Evolutionary conservation across 1,140 invertebrate genomes (phyloP).

Genomic region (Parasteatoda tepidariorum): DNA sequence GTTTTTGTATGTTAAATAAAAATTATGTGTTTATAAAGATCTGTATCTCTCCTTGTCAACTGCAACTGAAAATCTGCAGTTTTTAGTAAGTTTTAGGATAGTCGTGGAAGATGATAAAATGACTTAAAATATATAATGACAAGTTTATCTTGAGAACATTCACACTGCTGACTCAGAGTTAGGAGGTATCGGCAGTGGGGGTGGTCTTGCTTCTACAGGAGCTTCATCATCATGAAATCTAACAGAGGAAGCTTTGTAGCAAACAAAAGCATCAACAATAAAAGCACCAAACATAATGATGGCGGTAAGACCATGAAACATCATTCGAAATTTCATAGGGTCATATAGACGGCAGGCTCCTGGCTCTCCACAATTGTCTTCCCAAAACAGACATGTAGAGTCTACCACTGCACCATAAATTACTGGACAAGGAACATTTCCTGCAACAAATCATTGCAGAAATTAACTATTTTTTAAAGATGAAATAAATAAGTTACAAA

Average conservation of each 20-base stretch:
- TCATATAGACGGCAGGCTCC: slow-evolving; percentile 89
- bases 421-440: slow-evolving; percentile 93
- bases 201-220: not conserved
- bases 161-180: slow-evolving; percentile 38
- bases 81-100: slow-evolving; percentile 1
- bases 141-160: not conserved
- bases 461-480: not conserved
- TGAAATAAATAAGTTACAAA: too few species aligned
- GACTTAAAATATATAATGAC: not conserved
- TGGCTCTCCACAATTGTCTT: slow-evolving; percentile 81
- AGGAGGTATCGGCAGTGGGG: slow-evolving; percentile 26
- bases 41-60: not conserved
- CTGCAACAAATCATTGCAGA: slow-evolving; percentile 67
- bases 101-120: slow-evolving; percentile 4
- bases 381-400: slow-evolving; percentile 89
- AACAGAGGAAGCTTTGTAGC: slow-evolving; percentile 85
- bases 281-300: slow-evolving; percentile 83
- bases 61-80: not conserved
- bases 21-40: not conserved
- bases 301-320: slow-evolving; percentile 89
- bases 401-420: slow-evolving; percentile 92
- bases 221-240: slow-evolving; percentile 74
- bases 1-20: not conserved
- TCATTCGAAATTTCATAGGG: slow-evolving; percentile 82
- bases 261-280: slow-evolving; percentile 83